These are phyloP conservation scores for Trichosurus vulpecula DNA, from an alignment of 2,797 vertebrate genomes.

Conservation along the genomic window DNA sequence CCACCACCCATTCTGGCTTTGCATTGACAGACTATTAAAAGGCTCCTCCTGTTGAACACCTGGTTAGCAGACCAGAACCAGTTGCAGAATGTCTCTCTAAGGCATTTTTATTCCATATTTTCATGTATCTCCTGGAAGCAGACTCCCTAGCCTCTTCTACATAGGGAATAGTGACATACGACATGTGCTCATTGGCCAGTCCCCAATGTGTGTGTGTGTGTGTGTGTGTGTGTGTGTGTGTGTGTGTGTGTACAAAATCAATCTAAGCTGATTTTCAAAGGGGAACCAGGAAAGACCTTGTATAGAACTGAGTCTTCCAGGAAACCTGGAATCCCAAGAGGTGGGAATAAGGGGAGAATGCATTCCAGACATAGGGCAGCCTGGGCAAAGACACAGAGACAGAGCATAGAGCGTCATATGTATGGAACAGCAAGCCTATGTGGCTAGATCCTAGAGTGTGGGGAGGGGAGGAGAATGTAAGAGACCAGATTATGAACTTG, in stretches of 20 bases:
- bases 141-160: neutral
- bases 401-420: neutral
- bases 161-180: neutral
- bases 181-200: neutral
- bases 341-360: neutral
- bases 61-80: neutral
- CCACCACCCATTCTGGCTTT: neutral
- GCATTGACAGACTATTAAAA: neutral
- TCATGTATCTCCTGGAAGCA: neutral
- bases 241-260: too few relatives aligned
- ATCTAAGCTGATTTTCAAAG: too few relatives aligned
- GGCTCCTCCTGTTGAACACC: neutral
- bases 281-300: too few relatives aligned
- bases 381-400: neutral
- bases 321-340: too few relatives aligned
- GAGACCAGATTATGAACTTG: neutral
- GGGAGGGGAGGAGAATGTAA: too few relatives aligned
- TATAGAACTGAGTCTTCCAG: too few relatives aligned
- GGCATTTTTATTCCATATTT: neutral
- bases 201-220: too few relatives aligned
- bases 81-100: neutral
- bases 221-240: too few relatives aligned
- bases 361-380: neutral
- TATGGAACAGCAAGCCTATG: neutral
- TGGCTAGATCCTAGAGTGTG: neutral